phyloP scores from a whole-genome alignment of 2,888 invertebrate species.

The Prosopocoilus inquinatus region DNA sequence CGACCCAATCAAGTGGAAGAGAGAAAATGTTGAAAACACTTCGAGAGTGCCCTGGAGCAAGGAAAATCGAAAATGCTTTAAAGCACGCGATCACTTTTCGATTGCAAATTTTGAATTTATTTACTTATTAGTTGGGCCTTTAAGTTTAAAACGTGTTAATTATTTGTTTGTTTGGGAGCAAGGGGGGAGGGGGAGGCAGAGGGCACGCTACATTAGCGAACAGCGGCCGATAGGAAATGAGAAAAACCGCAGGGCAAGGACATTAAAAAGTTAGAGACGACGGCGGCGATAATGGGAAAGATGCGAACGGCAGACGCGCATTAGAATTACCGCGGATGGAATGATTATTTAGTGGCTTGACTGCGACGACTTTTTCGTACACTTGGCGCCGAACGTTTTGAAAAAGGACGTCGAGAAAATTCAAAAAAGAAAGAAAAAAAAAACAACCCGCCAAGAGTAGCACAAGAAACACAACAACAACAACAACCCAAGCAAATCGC shows the following conservation, averaged over 20 bases:
- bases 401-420: neutral
- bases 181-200: too few relatives aligned
- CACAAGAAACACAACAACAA: neutral
- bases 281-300: constrained; percentile 26
- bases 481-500: neutral
- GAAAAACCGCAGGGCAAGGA: constrained; percentile 15
- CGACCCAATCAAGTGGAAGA: too few relatives aligned
- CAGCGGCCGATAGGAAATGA: neutral
- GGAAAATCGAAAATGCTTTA: too few relatives aligned
- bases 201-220: too few relatives aligned
- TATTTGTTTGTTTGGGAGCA: too few relatives aligned
- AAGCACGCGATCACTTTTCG: too few relatives aligned
- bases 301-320: constrained; percentile 26
- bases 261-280: constrained; percentile 23
- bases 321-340: constrained; percentile 27
- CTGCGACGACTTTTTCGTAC: neutral
- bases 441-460: neutral
- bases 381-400: neutral
- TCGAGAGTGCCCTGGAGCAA: too few relatives aligned
- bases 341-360: constrained; percentile 26
- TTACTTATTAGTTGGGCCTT: too few relatives aligned
- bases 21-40: too few relatives aligned
- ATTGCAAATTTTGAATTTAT: too few relatives aligned
- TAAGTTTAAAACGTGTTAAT: too few relatives aligned
- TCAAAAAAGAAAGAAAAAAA: neutral